These are phyloP conservation scores for Engraulis encrasicolus DNA, from an alignment of 2,113 vertebrate genomes.

Conservation along the genomic window DNA sequence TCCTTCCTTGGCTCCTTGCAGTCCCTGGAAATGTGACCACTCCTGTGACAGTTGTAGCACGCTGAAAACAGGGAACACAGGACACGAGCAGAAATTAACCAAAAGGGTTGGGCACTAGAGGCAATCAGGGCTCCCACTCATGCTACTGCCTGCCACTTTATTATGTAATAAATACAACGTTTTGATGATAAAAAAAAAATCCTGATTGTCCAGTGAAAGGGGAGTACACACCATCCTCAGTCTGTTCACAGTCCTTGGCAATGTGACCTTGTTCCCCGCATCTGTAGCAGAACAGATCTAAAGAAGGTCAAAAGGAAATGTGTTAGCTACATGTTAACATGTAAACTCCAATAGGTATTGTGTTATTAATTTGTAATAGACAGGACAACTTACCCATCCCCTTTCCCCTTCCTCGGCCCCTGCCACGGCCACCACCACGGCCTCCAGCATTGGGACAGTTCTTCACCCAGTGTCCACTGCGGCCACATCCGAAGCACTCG, in stretches of 20 bases:
- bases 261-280: constrained; percentile 98
- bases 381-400: not conserved
- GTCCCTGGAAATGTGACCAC: constrained; percentile 97
- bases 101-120: not conserved
- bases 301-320: constrained; percentile 42
- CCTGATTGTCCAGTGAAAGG: no score
- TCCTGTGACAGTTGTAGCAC: constrained; percentile 98
- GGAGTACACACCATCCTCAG: constrained; percentile 90
- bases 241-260: constrained; percentile 96
- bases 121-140: not conserved
- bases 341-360: no score
- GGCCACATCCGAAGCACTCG: constrained; percentile 96
- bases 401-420: constrained; percentile 84
- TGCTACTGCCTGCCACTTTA: not conserved
- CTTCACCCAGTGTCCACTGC: constrained; percentile 94
- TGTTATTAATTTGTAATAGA: no score
- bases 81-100: not conserved
- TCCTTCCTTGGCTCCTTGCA: constrained; percentile 98
- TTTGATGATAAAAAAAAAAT: not conserved
- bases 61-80: constrained; percentile 68
- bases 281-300: constrained; percentile 90
- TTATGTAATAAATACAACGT: not conserved
- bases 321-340: not conserved
- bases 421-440: constrained; percentile 87
- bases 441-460: constrained; percentile 87